phyloP scores from a whole-genome alignment of 2,113 vertebrate genomes.

The Nycticryphes semicollaris region DNA sequence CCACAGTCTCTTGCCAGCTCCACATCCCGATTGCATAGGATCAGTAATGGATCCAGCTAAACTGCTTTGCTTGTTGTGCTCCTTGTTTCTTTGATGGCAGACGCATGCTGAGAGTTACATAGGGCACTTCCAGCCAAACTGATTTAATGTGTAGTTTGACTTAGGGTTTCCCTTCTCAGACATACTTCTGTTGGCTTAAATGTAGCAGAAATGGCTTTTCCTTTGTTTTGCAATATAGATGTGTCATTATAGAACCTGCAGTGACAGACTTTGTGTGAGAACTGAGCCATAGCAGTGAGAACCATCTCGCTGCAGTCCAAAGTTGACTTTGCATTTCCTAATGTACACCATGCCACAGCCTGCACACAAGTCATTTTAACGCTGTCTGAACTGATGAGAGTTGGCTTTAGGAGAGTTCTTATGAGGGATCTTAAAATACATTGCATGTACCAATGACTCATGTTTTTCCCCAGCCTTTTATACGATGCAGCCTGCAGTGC shows the following conservation, averaged over 20 bases:
- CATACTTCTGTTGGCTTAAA: neutral
- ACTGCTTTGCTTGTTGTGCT: neutral
- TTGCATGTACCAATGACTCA: neutral
- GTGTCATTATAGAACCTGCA: neutral
- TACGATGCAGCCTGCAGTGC: conserved; percentile 94
- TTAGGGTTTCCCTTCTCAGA: neutral
- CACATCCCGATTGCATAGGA: neutral
- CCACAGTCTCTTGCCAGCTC: neutral
- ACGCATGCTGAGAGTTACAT: neutral
- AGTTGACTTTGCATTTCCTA: neutral
- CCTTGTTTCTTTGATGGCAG: neutral
- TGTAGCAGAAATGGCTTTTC: neutral
- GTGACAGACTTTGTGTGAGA: neutral
- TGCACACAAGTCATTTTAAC: neutral
- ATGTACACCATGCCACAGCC: neutral
- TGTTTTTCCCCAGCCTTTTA: conserved; percentile 84
- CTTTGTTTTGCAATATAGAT: neutral
- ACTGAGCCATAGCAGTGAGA: neutral
- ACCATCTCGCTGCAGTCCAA: neutral
- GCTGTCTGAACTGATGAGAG: neutral
- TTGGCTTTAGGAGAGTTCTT: neutral
- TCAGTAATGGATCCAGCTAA: neutral
- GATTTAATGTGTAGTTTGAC: neutral
- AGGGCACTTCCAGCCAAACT: neutral
- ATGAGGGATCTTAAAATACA: conserved; percentile 5